phyloP scores from a whole-genome alignment of 2,888 invertebrate genomes.

The Sarcophaga variegata region DNA sequence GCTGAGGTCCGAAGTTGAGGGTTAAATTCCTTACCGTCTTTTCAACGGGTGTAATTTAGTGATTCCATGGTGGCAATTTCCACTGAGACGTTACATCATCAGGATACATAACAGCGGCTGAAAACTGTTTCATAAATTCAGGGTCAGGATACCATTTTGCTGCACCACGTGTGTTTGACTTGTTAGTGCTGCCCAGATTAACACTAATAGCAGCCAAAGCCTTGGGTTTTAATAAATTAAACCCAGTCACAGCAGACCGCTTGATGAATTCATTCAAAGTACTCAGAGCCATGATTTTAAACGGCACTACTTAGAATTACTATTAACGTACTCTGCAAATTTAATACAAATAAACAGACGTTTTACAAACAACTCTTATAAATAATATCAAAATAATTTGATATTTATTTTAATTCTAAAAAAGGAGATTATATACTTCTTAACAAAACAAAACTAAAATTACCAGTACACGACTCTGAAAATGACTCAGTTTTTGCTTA shows the following conservation, averaged over 20 bases:
- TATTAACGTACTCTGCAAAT: constrained; percentile 4
- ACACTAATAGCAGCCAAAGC: constrained; percentile 49
- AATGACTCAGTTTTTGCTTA: constrained; percentile 78
- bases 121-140: constrained; percentile 87
- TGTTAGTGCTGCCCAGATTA: constrained; percentile 55
- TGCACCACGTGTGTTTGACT: constrained; percentile 82
- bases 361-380: neutral
- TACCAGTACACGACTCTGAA: neutral
- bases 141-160: constrained; percentile 91
- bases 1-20: constrained; percentile 96
- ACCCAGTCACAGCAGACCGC: constrained; percentile 71
- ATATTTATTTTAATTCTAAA: neutral
- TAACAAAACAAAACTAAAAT: neutral
- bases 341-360: neutral
- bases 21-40: constrained; percentile 92
- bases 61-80: constrained; percentile 86
- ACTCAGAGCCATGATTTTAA: constrained; percentile 68
- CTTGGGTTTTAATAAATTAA: constrained; percentile 69
- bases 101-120: constrained; percentile 89
- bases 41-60: constrained; percentile 85
- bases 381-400: neutral
- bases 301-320: neutral
- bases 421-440: neutral
- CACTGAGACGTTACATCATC: constrained; percentile 86
- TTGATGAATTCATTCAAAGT: constrained; percentile 71